A percentile compares a stretch with the other conserved stretches of the same genome.
Evolutionary conservation across 2,797 vertebrate species (phyloP).

Genomic region (Phalloptychus januarius): DNA sequence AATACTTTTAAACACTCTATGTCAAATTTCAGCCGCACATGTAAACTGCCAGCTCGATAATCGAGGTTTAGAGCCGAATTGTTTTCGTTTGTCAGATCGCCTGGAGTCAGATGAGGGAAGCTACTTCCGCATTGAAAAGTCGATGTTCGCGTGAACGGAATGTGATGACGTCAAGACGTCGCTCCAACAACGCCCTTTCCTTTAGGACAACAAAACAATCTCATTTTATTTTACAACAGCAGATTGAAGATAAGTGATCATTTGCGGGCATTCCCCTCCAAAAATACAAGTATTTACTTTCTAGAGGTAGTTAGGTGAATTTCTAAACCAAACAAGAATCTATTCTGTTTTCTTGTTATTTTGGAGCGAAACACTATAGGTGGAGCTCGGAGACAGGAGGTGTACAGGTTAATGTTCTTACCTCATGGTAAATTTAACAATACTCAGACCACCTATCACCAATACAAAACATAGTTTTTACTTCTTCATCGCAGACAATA

Average conservation of each 20-base stretch:
- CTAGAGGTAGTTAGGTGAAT: background rate
- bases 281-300: background rate
- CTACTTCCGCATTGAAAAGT: conserved; percentile 84
- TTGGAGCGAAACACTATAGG: background rate
- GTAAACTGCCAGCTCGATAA: background rate
- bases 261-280: background rate
- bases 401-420: too few relatives aligned
- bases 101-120: conserved; percentile 49
- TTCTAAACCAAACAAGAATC: background rate
- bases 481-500: background rate
- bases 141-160: conserved; percentile 70
- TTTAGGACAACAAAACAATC: background rate
- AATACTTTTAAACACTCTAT: background rate
- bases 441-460: background rate
- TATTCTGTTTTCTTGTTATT: background rate
- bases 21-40: background rate
- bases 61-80: conserved; percentile 28
- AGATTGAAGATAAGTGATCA: too few relatives aligned
- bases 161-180: conserved; percentile 72
- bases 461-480: background rate
- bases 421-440: too few relatives aligned
- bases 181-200: background rate
- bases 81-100: conserved; percentile 69
- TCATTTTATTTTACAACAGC: background rate
- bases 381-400: background rate